These are phyloP conservation scores for Arion vulgaris DNA, from an alignment of 1,140 invertebrate species.

Conservation along the genomic window DNA sequence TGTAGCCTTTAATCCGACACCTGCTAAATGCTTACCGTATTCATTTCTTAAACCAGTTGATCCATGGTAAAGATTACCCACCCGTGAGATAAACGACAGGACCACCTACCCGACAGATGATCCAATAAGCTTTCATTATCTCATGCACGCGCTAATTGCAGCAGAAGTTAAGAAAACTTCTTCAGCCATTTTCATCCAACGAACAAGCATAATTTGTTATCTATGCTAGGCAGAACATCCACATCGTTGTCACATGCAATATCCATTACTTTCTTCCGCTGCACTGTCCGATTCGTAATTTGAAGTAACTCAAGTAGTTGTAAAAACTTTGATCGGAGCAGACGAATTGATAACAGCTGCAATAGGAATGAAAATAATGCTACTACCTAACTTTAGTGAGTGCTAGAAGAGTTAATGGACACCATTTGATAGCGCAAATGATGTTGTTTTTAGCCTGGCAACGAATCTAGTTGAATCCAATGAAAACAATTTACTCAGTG, in stretches of 20 bases:
- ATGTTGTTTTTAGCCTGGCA: constrained; percentile 1
- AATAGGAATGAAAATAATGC: neutral
- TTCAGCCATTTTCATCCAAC: neutral
- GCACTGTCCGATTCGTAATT: constrained; percentile 8
- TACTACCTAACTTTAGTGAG: neutral
- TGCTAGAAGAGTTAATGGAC: neutral
- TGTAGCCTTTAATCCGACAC: too few species aligned
- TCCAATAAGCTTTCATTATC: neutral
- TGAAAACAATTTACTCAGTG: neutral
- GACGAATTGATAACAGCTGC: constrained; percentile 11
- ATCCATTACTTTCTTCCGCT: constrained; percentile 14
- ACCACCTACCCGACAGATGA: neutral
- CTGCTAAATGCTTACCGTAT: too few species aligned
- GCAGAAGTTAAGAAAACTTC: neutral
- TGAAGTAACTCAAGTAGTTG: constrained; percentile 10
- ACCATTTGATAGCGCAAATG: constrained; percentile 13
- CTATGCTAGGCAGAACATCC: neutral
- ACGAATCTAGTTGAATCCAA: neutral
- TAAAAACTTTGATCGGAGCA: neutral
- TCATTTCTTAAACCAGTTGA: too few species aligned
- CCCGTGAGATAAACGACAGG: neutral
- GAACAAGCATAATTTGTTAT: neutral
- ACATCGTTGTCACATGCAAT: neutral
- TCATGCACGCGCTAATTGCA: neutral
- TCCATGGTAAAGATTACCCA: neutral